Percentiles rank a stretch among this genome's conserved stretches.
Evolutionary conservation across 2,888 invertebrate species (phyloP).

Genomic region (Octonoba sinensis): DNA sequence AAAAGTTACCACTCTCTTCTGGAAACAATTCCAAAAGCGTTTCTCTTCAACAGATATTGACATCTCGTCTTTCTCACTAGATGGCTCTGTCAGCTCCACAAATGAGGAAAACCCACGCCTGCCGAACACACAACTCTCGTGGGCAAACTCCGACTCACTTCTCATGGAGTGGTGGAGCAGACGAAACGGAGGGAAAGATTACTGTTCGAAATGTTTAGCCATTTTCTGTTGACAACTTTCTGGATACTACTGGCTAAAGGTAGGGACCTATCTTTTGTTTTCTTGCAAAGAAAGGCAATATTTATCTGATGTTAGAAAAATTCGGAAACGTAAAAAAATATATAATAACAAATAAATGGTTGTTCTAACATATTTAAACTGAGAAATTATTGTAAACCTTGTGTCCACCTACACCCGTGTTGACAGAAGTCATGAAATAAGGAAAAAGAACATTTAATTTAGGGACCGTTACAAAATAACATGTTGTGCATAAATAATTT

Average conservation of each 20-base stretch:
- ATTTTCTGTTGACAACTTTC: slow-evolving; percentile 8
- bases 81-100: slow-evolving; percentile 32
- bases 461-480: too few species aligned
- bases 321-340: too few species aligned
- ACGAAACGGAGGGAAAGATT: slow-evolving; percentile 9
- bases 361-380: too few species aligned
- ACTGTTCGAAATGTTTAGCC: slow-evolving; percentile 25
- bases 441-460: too few species aligned
- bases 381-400: too few species aligned
- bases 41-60: background rate
- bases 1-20: too few species aligned
- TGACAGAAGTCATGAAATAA: too few species aligned
- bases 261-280: background rate
- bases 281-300: too few species aligned
- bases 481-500: too few species aligned
- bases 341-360: too few species aligned
- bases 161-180: slow-evolving; percentile 26
- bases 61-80: slow-evolving; percentile 14
- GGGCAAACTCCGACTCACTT: slow-evolving; percentile 1
- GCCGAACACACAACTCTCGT: slow-evolving; percentile 3
- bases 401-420: too few species aligned
- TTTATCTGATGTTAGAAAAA: too few species aligned
- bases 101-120: background rate
- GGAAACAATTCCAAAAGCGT: background rate
- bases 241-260: slow-evolving; percentile 37